A percentile compares a stretch with the other conserved stretches of the same genome.
phyloP scores from a whole-genome alignment of 2,113 vertebrate species.

The rat (Rattus norvegicus) region DNA sequence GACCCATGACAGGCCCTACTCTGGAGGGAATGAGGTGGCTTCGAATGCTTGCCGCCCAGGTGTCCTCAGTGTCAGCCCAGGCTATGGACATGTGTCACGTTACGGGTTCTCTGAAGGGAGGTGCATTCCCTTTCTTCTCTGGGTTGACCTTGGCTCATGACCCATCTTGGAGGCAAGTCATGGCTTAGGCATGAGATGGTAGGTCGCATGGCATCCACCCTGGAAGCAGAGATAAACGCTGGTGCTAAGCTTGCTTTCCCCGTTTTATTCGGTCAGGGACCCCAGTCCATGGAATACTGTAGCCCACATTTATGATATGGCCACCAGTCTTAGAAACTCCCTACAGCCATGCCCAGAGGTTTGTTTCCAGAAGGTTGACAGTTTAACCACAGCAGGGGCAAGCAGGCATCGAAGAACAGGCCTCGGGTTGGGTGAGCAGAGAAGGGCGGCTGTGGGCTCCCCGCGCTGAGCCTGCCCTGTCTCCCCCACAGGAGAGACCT shows the following conservation, averaged over 20 bases:
- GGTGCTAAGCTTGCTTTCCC: background rate
- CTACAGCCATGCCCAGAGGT: background rate
- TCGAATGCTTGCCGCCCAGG: background rate
- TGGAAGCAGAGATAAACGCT: background rate
- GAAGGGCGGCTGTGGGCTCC: background rate
- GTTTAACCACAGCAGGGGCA: background rate
- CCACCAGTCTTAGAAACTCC: background rate
- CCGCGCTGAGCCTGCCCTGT: background rate
- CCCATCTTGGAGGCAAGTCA: background rate
- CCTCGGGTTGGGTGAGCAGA: too few relatives aligned
- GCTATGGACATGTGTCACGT: fast-evolving
- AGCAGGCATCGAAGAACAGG: background rate
- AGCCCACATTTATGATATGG: too few relatives aligned
- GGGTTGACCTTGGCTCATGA: background rate
- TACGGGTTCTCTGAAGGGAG: background rate
- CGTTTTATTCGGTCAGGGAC: background rate
- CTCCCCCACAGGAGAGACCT: conserved; percentile 91
- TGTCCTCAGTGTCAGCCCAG: background rate
- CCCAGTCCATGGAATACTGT: background rate
- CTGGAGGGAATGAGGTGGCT: background rate
- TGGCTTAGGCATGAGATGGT: too few relatives aligned
- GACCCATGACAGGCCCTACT: background rate
- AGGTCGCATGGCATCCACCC: background rate
- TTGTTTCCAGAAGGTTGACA: background rate
- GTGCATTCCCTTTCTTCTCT: background rate